Conservation (phyloP, 1,140 invertebrate genomes). For the Papilio glaucus region DNA sequence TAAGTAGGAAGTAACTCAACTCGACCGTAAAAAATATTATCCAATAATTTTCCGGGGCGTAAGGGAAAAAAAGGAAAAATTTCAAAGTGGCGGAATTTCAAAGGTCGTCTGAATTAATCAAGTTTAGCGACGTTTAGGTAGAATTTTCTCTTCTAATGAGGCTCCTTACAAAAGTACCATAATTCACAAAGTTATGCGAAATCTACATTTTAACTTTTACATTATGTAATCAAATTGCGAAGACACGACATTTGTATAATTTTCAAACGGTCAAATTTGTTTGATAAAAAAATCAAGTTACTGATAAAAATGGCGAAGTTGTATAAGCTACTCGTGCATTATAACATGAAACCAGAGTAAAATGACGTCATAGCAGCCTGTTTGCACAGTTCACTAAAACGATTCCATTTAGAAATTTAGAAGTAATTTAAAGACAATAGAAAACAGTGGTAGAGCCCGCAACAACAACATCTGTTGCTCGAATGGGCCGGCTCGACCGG, state of each 20-base stretch:
- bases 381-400: too few relatives aligned
- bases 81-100: constrained; percentile 30
- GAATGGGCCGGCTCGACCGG: too few relatives aligned
- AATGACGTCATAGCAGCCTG: background rate
- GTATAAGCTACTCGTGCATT: background rate
- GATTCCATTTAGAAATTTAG: too few relatives aligned
- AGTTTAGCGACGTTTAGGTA: constrained; percentile 31
- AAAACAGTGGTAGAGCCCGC: too few relatives aligned
- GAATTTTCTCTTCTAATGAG: constrained; percentile 37
- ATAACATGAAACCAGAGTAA: background rate
- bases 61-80: constrained; percentile 19
- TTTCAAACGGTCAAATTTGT: background rate
- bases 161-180: constrained; percentile 29
- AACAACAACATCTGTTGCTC: too few relatives aligned
- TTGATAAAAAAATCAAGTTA: background rate
- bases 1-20: background rate
- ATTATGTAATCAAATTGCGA: constrained; percentile 8
- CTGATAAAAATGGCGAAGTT: background rate
- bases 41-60: constrained; percentile 22
- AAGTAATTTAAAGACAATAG: too few relatives aligned
- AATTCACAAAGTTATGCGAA: constrained; percentile 26
- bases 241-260: constrained; percentile 1
- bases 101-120: constrained; percentile 33
- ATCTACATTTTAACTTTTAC: constrained; percentile 29
- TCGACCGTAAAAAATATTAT: constrained; percentile 32